Percentiles rank a stretch among this genome's conserved stretches.
phyloP scores from a whole-genome alignment of 2,888 invertebrate genomes.

The Priocnemis perturbator region DNA sequence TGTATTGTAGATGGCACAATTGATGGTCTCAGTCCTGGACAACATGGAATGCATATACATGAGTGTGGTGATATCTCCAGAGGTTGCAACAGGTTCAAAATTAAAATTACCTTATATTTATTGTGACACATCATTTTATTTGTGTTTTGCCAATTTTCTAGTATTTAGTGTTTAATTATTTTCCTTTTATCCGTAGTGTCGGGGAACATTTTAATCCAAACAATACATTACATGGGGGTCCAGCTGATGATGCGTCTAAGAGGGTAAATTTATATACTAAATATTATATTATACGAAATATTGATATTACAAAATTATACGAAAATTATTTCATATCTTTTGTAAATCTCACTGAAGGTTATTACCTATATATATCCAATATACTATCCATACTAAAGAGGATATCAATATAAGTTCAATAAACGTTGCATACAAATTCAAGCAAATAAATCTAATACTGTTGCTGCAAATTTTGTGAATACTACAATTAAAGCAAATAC shows the following conservation, averaged over 20 bases:
- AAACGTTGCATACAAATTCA: no score
- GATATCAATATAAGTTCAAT: no score
- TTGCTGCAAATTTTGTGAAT: no score
- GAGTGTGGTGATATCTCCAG: slow-evolving; percentile 85
- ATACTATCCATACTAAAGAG: no score
- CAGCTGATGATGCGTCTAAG: slow-evolving; percentile 71
- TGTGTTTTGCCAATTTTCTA: background rate
- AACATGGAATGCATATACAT: slow-evolving; percentile 80
- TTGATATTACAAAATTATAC: no score
- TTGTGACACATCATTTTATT: background rate
- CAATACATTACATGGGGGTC: slow-evolving; percentile 77
- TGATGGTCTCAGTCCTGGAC: slow-evolving; percentile 84
- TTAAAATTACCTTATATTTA: slow-evolving; percentile 5
- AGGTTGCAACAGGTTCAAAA: slow-evolving; percentile 77
- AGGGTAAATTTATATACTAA: slow-evolving; percentile 67
- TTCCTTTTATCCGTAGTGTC: slow-evolving; percentile 73
- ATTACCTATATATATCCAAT: no score
- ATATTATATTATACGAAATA: slow-evolving; percentile 9
- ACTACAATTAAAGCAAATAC: no score
- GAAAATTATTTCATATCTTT: no score
- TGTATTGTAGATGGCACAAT: slow-evolving; percentile 90
- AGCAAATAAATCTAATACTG: no score
- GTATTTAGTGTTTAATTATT: slow-evolving; percentile 8
- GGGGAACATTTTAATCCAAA: slow-evolving; percentile 81
- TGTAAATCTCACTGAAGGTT: no score